Evolutionary conservation across 2,113 vertebrate genomes (phyloP).

Genomic region (Entomyzon cyanotis): DNA sequence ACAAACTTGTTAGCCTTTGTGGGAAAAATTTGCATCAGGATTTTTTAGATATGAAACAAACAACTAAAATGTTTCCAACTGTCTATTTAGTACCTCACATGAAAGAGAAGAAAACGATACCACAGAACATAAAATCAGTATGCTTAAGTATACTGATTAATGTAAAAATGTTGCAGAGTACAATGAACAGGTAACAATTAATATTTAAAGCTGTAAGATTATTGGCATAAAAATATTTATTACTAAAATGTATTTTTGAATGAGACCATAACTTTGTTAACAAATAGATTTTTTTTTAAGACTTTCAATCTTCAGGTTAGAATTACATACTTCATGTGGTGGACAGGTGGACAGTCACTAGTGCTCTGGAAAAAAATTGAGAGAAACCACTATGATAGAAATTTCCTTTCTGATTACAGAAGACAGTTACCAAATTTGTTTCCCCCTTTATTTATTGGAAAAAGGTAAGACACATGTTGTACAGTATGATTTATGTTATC

Average conservation of each 20-base stretch:
- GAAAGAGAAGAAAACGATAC: background rate
- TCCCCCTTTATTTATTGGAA: background rate
- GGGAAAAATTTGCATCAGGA: constrained; percentile 34
- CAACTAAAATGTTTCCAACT: background rate
- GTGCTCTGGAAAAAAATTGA: background rate
- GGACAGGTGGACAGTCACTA: background rate
- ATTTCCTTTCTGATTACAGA: background rate
- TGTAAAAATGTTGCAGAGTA: background rate
- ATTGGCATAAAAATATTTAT: background rate
- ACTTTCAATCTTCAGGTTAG: background rate
- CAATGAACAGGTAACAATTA: background rate
- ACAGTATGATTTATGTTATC: background rate
- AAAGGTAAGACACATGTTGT: background rate
- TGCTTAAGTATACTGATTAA: background rate
- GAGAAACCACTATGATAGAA: background rate
- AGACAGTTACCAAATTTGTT: background rate
- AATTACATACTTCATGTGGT: background rate
- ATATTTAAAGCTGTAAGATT: background rate
- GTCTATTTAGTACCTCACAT: background rate
- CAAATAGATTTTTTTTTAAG: background rate
- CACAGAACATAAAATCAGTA: background rate
- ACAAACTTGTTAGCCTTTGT: constrained; percentile 41
- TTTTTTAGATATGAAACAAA: constrained; percentile 15
- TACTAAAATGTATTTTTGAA: background rate
- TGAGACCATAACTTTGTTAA: background rate